Base-by-base conservation (phyloP, 2,113 vertebrate genomes). In the Drymodes brunneopygia region DNA sequence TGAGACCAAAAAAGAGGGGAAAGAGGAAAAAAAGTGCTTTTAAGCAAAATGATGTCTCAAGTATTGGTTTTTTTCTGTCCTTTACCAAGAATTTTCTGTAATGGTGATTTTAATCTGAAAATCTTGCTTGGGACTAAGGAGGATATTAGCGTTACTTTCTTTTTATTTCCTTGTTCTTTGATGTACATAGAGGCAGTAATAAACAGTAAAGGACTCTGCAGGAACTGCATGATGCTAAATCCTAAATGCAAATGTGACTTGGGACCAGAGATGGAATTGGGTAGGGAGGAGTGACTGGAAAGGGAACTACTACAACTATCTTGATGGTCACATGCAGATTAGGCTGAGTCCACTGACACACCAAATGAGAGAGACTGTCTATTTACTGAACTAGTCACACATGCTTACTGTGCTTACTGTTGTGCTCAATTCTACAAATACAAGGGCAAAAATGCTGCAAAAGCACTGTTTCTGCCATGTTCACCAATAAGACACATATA, bases 51-150 rank as follows among this genome's bases (percentile, higher is more conserved):
- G 24, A 12, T 64, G 12, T 83, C 27, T 88, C 29, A 77, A 42
- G 7, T 77, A 19, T 61, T 85, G 60, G 11, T 0, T 38, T 58
- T 90, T 66, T 92, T 47, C 33, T 66, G 5, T 71, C 7, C 35
- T 64, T 85, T 66, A 29, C 11, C 40, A 91, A 75, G 48, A 69
- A 23, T 61, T 87, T 91, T 87, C 61, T 6, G 3, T 81, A 64
- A 44, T 56, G 33, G 15, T 81, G 44, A 47, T 87, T 96, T 87
- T 90, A 84, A 93, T 21, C 65, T 82, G 87, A 25, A 94, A 87
- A 15, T 29, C 42, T 78, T 83, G 29, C 56, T 38, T 56, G 67
- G 50, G 79, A 54, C 50, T 85, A 73, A 77, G 45, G 29, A 86
- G 42, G 14, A 65, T 57, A 53, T 90, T 72, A 57, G n/a, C 54